Evolutionary conservation across 2,113 vertebrate genomes (phyloP).

Genomic region (Tylochromis polylepis): DNA sequence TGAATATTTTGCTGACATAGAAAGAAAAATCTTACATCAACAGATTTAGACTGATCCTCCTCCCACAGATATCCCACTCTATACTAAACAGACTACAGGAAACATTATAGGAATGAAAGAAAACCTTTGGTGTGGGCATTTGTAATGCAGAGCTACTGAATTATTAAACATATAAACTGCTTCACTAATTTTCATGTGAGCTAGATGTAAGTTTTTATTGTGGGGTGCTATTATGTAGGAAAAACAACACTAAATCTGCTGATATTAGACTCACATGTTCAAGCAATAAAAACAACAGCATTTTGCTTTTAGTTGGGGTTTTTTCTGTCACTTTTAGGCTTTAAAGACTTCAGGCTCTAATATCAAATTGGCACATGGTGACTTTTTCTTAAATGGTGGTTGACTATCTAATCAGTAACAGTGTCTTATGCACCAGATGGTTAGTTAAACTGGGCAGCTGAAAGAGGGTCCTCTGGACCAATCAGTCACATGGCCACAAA

Average conservation of each 20-base stretch:
- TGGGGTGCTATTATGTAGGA: background rate
- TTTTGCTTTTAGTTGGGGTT: background rate
- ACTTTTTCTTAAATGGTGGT: background rate
- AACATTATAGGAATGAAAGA: background rate
- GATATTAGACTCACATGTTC: background rate
- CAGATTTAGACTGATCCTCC: background rate
- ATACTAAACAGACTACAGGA: background rate
- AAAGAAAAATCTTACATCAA: background rate
- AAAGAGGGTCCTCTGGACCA: background rate
- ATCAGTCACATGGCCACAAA: constrained; percentile 17
- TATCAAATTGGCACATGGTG: background rate
- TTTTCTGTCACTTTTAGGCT: background rate
- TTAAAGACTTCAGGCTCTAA: background rate
- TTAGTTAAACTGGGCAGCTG: constrained; percentile 16
- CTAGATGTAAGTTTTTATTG: background rate
- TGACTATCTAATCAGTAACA: background rate
- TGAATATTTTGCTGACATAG: background rate
- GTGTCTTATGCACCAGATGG: constrained; percentile 25
- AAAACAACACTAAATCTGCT: background rate
- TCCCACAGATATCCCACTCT: background rate
- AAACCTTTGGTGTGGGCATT: background rate
- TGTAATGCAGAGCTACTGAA: background rate
- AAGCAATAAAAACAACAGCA: background rate
- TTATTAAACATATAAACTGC: background rate
- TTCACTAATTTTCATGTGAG: background rate